A percentile compares a stretch with the other conserved stretches of the same genome.
These are phyloP conservation scores for Hemichromis elongatus DNA, from an alignment of 2,113 vertebrate genomes.

Conservation along the genomic window DNA sequence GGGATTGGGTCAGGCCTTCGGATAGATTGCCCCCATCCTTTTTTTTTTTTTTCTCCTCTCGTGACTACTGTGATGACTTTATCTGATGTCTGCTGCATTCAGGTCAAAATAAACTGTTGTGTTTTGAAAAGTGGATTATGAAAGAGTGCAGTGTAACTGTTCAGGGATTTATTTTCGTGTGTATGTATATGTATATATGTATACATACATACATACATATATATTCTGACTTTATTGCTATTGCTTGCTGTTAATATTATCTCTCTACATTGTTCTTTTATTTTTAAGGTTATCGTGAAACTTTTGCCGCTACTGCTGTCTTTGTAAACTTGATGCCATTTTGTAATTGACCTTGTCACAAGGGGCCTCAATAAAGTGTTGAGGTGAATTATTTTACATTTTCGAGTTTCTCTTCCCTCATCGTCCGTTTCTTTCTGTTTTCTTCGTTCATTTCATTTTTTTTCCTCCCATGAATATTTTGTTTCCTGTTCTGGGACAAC, in stretches of 20 bases:
- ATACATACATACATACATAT: neutral
- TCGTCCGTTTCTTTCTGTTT: neutral
- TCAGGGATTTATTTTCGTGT: constrained; percentile 71
- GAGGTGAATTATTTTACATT: constrained; percentile 36
- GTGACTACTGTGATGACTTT: constrained; percentile 34
- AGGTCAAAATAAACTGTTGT: constrained; percentile 28
- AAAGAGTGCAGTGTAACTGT: constrained; percentile 63
- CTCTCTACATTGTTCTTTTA: constrained; percentile 28
- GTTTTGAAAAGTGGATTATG: constrained; percentile 11
- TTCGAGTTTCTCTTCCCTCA: neutral
- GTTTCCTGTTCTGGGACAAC: constrained; percentile 22
- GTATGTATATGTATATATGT: neutral
- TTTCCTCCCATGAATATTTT: neutral
- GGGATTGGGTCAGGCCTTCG: neutral
- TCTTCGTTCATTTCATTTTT: neutral
- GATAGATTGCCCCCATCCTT: neutral
- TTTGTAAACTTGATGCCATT: constrained; percentile 59
- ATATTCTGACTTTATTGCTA: constrained; percentile 39
- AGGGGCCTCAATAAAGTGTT: constrained; percentile 67
- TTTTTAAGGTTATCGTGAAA: constrained; percentile 39
- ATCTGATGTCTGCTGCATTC: constrained; percentile 14
- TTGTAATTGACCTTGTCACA: constrained; percentile 53
- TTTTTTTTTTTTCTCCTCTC: neutral
- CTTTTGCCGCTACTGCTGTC: constrained; percentile 25
- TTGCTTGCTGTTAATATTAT: constrained; percentile 40